phyloP scores from a whole-genome alignment of 2,797 vertebrate species.

The Lates japonicus region DNA sequence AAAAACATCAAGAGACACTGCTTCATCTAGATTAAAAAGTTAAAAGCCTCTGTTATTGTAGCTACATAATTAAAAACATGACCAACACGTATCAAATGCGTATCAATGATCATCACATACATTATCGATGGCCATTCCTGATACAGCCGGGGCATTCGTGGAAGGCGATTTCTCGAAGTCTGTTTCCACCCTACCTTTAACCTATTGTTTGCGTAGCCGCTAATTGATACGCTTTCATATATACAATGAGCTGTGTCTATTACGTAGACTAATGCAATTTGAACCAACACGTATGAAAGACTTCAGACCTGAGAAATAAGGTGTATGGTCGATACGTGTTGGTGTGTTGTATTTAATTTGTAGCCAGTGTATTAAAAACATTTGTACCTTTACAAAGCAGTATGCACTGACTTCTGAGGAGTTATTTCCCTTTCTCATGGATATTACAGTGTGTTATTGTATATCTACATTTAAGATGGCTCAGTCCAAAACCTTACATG shows the following conservation, averaged over 20 bases:
- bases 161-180: conserved; percentile 43
- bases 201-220: conserved; percentile 16
- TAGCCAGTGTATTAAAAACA: background rate
- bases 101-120: too few species aligned
- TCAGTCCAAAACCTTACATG: too few species aligned
- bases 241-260: conserved; percentile 24
- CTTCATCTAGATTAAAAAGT: background rate
- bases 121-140: conserved; percentile 47
- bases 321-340: background rate
- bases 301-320: too few species aligned
- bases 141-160: conserved; percentile 6
- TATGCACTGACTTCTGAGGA: background rate
- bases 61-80: background rate
- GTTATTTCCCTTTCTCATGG: background rate
- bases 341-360: background rate
- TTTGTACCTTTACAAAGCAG: background rate
- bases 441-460: background rate
- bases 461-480: too few species aligned
- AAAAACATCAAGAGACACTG: background rate
- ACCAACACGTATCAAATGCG: too few species aligned
- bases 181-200: conserved; percentile 21
- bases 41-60: background rate
- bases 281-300: conserved; percentile 6
- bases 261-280: conserved; percentile 56
- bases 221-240: conserved; percentile 29